phyloP scores from a whole-genome alignment of 2,888 invertebrate genomes.

The Liodrosophila aerea region DNA sequence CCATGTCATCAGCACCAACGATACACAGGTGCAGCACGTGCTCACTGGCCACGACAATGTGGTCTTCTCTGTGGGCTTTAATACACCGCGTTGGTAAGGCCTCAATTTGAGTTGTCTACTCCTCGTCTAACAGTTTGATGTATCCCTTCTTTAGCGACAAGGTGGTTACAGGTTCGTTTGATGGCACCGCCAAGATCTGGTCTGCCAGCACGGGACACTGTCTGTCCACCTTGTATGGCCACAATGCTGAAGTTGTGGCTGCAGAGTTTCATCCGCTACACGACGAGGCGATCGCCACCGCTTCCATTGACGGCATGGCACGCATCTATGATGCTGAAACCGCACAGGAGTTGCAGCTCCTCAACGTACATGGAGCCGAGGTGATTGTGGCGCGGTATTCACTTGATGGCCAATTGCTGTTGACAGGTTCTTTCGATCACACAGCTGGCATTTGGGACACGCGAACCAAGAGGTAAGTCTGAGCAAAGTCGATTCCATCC shows the following conservation, averaged over 20 bases:
- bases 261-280: slow-evolving; percentile 87
- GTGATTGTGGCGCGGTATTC: slow-evolving; percentile 89
- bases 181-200: slow-evolving; percentile 91
- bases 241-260: slow-evolving; percentile 88
- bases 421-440: slow-evolving; percentile 91
- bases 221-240: slow-evolving; percentile 88
- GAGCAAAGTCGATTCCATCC: too few species aligned
- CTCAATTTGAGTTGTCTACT: accelerated
- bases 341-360: slow-evolving; percentile 85
- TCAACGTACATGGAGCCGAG: slow-evolving; percentile 89
- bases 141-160: slow-evolving; percentile 84
- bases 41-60: slow-evolving; percentile 91
- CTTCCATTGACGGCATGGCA: slow-evolving; percentile 89
- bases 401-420: slow-evolving; percentile 86
- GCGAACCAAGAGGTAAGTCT: slow-evolving; percentile 84
- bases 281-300: slow-evolving; percentile 86
- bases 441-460: slow-evolving; percentile 90
- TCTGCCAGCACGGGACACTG: slow-evolving; percentile 86
- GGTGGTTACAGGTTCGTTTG: slow-evolving; percentile 91
- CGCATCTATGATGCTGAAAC: slow-evolving; percentile 88
- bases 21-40: slow-evolving; percentile 87
- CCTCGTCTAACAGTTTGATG: neutral
- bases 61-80: slow-evolving; percentile 90
- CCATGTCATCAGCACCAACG: slow-evolving; percentile 89
- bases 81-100: slow-evolving; percentile 88